phyloP scores from a whole-genome alignment of 35 echinoderm and acorn worm genomes.

The Chiridota heheva region DNA sequence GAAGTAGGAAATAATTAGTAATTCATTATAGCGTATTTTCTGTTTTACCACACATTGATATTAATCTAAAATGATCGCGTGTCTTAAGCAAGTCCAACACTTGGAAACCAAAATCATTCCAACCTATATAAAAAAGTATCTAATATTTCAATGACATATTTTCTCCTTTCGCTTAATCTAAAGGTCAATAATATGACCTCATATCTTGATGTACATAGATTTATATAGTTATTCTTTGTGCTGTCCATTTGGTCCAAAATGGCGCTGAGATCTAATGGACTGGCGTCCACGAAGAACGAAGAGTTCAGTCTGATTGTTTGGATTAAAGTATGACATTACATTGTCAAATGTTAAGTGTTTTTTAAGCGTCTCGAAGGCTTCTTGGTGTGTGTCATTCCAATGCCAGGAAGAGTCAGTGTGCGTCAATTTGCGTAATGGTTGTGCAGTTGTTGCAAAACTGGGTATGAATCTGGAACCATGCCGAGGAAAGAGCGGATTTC shows the following conservation, averaged over 20 bases:
- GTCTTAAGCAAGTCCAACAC: too few species aligned
- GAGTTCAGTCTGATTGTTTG: constrained; percentile 35
- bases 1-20: too few species aligned
- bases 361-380: constrained; percentile 42
- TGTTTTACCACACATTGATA: too few species aligned
- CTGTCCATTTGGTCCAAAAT: neutral
- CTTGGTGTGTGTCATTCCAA: constrained; percentile 18
- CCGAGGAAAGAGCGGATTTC: constrained; percentile 51
- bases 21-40: too few species aligned
- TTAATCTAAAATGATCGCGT: too few species aligned
- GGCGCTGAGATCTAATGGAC: constrained; percentile 34
- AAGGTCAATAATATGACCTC: too few species aligned
- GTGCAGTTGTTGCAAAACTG: constrained; percentile 27
- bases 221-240: too few species aligned
- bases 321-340: constrained; percentile 66
- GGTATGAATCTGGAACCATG: constrained; percentile 59
- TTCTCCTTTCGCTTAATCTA: too few species aligned
- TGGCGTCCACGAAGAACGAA: constrained; percentile 81
- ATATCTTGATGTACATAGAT: too few species aligned
- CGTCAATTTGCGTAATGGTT: constrained; percentile 35
- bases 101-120: too few species aligned
- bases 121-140: too few species aligned
- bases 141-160: too few species aligned
- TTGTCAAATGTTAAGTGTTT: constrained; percentile 23
- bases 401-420: constrained; percentile 44